A percentile compares a stretch with the other conserved stretches of the same genome.
Evolutionary conservation across 2,113 vertebrate species (phyloP).

Genomic region (Ramphastos sulfuratus): DNA sequence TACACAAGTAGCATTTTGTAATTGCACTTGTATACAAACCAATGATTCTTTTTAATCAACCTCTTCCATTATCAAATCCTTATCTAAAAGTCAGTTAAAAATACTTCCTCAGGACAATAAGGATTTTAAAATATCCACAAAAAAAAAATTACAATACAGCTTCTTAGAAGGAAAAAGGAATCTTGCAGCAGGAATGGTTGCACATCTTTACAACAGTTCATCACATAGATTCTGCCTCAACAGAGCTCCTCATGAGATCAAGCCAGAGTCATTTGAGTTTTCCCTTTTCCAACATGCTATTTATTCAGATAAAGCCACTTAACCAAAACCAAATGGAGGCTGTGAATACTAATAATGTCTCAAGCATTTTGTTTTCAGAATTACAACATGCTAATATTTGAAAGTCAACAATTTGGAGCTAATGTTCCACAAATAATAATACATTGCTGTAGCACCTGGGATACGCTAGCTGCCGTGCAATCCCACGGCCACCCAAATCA

Average conservation of each 20-base stretch:
- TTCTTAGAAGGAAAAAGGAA: not conserved
- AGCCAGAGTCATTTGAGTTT: slow-evolving; percentile 34
- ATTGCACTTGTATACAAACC: not conserved
- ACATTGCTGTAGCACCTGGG: slow-evolving; percentile 43
- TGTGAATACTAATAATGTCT: slow-evolving; percentile 62
- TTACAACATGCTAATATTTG: slow-evolving; percentile 69
- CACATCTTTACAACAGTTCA: not conserved
- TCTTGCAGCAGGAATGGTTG: not conserved
- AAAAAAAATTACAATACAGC: not conserved
- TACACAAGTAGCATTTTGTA: not conserved
- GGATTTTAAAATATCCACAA: not conserved
- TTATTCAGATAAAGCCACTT: slow-evolving; percentile 69
- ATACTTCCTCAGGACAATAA: not conserved
- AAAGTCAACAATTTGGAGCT: slow-evolving; percentile 71
- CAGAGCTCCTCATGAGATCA: slow-evolving; percentile 33
- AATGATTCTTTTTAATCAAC: not conserved
- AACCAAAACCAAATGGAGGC: slow-evolving; percentile 59
- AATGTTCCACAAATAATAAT: slow-evolving; percentile 69
- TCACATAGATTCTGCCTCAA: not conserved
- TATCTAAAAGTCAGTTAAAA: not conserved
- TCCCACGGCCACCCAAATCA: slow-evolving; percentile 48
- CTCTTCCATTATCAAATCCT: not conserved
- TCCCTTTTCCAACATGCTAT: slow-evolving; percentile 55
- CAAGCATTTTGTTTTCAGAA: slow-evolving; percentile 68
- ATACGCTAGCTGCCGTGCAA: slow-evolving; percentile 31